Percentiles rank a stretch among this genome's conserved stretches.
Conservation (phyloP, 2,797 vertebrate species). For the Melopsittacus undulatus region DNA sequence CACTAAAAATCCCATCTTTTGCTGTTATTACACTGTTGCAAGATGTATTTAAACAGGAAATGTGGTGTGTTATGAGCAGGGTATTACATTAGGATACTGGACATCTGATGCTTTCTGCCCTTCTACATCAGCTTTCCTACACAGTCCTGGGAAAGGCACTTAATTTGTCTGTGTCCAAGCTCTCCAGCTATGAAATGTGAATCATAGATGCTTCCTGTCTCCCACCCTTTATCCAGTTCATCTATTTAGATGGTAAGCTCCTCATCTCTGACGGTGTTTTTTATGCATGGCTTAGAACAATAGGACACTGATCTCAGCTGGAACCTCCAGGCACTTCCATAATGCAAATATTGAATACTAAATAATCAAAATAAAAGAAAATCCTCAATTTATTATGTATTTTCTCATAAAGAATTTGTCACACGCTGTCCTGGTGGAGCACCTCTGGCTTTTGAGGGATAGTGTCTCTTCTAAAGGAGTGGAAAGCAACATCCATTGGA, state of each 20-base stretch:
- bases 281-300: slow-evolving; percentile 57
- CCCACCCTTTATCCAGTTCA: slow-evolving; percentile 55
- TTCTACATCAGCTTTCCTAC: not conserved
- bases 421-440: not conserved
- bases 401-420: slow-evolving; percentile 30
- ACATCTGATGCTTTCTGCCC: not conserved
- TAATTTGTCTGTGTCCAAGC: slow-evolving; percentile 25
- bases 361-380: slow-evolving; percentile 64
- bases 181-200: slow-evolving; percentile 59
- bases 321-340: slow-evolving; percentile 62
- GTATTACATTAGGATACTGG: not conserved
- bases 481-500: not conserved
- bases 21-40: not conserved
- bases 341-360: slow-evolving; percentile 65
- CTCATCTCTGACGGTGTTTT: slow-evolving; percentile 41
- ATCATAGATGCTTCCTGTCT: slow-evolving; percentile 63
- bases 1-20: not conserved
- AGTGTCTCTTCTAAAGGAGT: not conserved
- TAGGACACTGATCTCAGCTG: slow-evolving; percentile 56
- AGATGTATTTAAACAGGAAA: slow-evolving; percentile 2
- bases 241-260: slow-evolving; percentile 66
- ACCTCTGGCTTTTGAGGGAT: not conserved
- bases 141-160: slow-evolving; percentile 27
- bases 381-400: slow-evolving; percentile 63
- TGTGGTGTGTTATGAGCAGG: not conserved